Evolutionary conservation across 1,140 invertebrate species (phyloP), one percentile per base, ranked within the genome.

Genomic region (Glossosoma conforme): DNA sequence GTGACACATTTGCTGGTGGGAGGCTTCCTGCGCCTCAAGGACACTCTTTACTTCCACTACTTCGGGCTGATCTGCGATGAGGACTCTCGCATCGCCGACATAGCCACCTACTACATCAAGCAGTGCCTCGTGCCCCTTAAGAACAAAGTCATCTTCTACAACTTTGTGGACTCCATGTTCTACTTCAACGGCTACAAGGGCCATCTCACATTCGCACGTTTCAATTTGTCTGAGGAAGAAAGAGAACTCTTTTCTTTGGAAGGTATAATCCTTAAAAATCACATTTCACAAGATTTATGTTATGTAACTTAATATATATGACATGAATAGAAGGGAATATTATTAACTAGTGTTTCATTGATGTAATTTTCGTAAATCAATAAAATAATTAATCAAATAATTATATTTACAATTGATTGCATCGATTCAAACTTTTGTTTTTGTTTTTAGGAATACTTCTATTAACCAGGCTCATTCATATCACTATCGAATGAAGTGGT

Each of bases 111-210:
- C 45, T 58, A 51, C 28, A 22, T 58, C 2, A 32, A 48, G 11
- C 48, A 44, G 14, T 58, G 52, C 21, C 18, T 58, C 14, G 42
- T 54, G 3, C 11, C 35, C 11, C 33, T 42, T 8, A 52, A 58
- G 17, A 46, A 47, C 10, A 54, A 47, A 11, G 38, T 51, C 20
- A 25, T 58, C 2, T 58, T 45, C 18, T 35, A 58, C 25, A 54
- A 58, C 40, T 58, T 58, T 37, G 51, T 58, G 11, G 51, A 54
- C 17, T 41, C 33, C 24, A 47, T 58, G 1, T 58, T 58, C 19
- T 54, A 51, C 40, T 58, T 43, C 20, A 58, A 58, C 15, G 20
- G 45, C n/a, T 58, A 35, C 35, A 33, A 46, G 14, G 45, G 46
- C 22, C 52, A 52, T 3, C 4, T 40, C 10, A 42, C 14, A 3